Evolutionary conservation across 2,888 invertebrate genomes (phyloP), one percentile per base, ranked within the genome.

Genomic region (Lordiphosa andalusiaca): DNA sequence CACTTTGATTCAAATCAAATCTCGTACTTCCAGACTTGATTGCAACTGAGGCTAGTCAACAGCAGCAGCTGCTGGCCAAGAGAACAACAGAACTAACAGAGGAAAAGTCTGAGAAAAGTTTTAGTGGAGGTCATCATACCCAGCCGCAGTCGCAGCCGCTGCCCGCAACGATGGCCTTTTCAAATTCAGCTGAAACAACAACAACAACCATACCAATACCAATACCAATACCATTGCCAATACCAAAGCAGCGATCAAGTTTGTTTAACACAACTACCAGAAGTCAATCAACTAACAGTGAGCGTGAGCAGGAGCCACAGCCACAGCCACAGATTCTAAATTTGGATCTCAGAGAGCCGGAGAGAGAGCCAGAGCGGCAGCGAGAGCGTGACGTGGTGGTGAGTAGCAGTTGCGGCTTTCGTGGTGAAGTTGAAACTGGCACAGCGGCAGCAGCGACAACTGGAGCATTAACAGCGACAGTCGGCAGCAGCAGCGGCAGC

Each of bases 121-220:
- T 73, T 58, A 81, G 59, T 73, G 84, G 88, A 87, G 87, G 87
- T 87, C 87, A 87, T 87, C 88, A 87, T 65, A 82, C 82, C 40
- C 52, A 61, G 13, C 40, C 44, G 9, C 55, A 58, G 36, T 71
- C 63, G 33, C 56, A 65, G 16, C 67, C 70, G 56, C 71, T 66
- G 44, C 56, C 72, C 53, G 68, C 39, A 39, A 39, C 30, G 38
- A 39, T 41, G 65, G 66, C 65, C 48, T 57, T 55, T 39, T 42
- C 62, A 35, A 39, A 67, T 76, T 76, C 75, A 69, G 64, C 73
- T 73, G 86, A 82, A 84, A 77, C 69, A 53, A 42, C 71, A 52
- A 38, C 71, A 53, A 21, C 65, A 51, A 44, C 67, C 61, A 23
- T 46, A 48, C 9, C 35, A 19, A 35, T 19, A 21, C 47, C 46